Base-by-base conservation (phyloP, 1,140 invertebrate species). In the Lordiphosa collinella region DNA sequence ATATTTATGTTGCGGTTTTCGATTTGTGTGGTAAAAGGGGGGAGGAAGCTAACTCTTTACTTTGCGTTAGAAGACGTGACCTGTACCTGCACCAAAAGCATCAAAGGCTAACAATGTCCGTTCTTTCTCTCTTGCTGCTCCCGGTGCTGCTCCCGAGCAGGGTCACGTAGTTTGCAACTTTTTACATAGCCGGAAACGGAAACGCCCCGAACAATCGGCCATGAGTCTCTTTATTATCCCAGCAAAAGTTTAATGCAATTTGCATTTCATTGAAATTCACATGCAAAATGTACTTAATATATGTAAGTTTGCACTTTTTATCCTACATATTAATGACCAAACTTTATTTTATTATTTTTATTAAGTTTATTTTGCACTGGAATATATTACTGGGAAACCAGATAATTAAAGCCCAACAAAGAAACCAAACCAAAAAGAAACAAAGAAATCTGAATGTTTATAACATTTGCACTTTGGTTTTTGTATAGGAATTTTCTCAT, bases 241-340 rank as follows among this genome's bases (percentile, higher is more conserved):
- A 16, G 54, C 25, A 65, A 60, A 74, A 74, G 54, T 58, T 80
- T 61, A 69, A 70, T 65, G 64, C 59, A 70, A 79, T 80, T 79
- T 79, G 59, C 74, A 79, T 79, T 74, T 65, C 58, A 80, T 74
- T 80, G 69, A 55, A 69, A 79, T 79, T 79, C 55, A 16, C 59
- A 68, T 68, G 58, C 35, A 48, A 56, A 58, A 56, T 63, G 36
- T 62, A 54, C 67, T 59, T 78, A 38, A 54, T 7, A 25, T 29
- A 31, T 16, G 37, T 40, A 12, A 9, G 34, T 37, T 8, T 22
- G 4, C 29, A 25, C 11, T 18, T 22, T 22, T 22, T 22, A n/a
- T 22, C 1, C 2, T 49, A 35, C n/a, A 18, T 37, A 36, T 32
- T 3, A 12, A 16, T n/a, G 22, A 31, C 11, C 22, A 25, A 7